These are phyloP conservation scores for Podiceps cristatus DNA, from an alignment of 2,113 vertebrate species.

Conservation along the genomic window DNA sequence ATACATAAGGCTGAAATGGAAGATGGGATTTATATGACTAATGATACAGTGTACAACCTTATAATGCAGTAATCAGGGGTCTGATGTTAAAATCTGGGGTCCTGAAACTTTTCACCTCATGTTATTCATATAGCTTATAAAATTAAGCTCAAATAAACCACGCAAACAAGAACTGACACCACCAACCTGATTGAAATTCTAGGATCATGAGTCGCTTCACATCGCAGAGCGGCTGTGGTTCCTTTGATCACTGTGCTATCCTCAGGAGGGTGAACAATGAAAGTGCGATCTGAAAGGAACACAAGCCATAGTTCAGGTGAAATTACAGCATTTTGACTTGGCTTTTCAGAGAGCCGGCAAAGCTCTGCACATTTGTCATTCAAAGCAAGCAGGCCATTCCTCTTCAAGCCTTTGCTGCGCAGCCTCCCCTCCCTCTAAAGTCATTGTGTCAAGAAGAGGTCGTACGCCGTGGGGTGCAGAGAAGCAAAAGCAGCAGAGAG, in stretches of 20 bases:
- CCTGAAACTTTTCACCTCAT: neutral
- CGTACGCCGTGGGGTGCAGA: neutral
- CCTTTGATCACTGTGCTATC: conserved; percentile 94
- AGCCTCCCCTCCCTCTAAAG: neutral
- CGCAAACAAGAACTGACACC: neutral
- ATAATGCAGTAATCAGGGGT: conserved; percentile 32
- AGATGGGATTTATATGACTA: conserved; percentile 67
- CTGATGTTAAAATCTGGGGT: conserved; percentile 8
- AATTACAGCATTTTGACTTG: neutral
- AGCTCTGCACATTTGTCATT: neutral
- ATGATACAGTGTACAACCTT: conserved; percentile 30
- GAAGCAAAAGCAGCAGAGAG: neutral
- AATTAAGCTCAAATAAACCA: conserved; percentile 11
- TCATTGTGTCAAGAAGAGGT: neutral
- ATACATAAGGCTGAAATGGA: conserved; percentile 68
- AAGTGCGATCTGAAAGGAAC: conserved; percentile 86
- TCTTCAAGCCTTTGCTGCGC: neutral
- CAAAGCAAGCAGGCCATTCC: neutral
- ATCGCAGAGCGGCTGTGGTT: conserved; percentile 87
- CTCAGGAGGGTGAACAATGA: conserved; percentile 85
- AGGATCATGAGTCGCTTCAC: conserved; percentile 88
- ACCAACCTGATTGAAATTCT: conserved; percentile 86
- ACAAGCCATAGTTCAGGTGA: conserved; percentile 35
- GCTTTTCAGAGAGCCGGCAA: neutral
- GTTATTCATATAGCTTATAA: neutral